Base-by-base conservation (phyloP, 2,888 invertebrate species). In the Mesorhabditis sp. region DNA sequence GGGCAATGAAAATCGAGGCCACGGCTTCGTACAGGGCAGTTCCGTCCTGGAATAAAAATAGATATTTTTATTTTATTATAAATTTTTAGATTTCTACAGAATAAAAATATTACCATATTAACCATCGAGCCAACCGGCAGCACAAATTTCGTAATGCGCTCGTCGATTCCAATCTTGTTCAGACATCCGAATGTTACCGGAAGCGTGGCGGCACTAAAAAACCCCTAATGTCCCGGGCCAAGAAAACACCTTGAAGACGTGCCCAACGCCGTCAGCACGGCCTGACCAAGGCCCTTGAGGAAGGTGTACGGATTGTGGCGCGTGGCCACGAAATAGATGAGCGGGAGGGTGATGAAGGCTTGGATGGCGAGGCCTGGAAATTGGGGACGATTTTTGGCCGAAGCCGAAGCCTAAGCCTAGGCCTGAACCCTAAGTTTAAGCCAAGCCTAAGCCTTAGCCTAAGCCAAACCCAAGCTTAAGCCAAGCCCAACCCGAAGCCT, bases 1-100 rank as follows among this genome's bases (percentile, higher is more conserved):
- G 91, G 58, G 93, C 93, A 74, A 94, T 91, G 86, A 93, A 94
- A 81, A 92, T 90, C 69, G 93, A 92, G 4, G 95, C 92, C 4
- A 93, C 91, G 0, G 94, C 91, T 61, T 95, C 91, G 87, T 94
- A 95, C 66, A 95, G 88, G 5, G 83, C 84, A 0, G 83, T 84
- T 10, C 84, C 82, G 71, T 84, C 84, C 93, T 80, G 45, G 62
- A 76, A 67, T 42, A 43, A 10, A n/a, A 43, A 41, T 41, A n/a
- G n/a, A n/a, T n/a, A n/a, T n/a, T n/a, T n/a, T n/a, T n/a, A n/a
- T n/a, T 28, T 68, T 41, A 5, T 5, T 15, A 13, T 10, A 65
- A 65, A 65, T 65, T 6, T 10, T 10, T 6, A 66, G 5, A 66
- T 15, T 66, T 7, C 5, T 41, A 66, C 66, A n/a, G n/a, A n/a